phyloP scores from a whole-genome alignment of 2,797 vertebrate species.

The Anas georgica region DNA sequence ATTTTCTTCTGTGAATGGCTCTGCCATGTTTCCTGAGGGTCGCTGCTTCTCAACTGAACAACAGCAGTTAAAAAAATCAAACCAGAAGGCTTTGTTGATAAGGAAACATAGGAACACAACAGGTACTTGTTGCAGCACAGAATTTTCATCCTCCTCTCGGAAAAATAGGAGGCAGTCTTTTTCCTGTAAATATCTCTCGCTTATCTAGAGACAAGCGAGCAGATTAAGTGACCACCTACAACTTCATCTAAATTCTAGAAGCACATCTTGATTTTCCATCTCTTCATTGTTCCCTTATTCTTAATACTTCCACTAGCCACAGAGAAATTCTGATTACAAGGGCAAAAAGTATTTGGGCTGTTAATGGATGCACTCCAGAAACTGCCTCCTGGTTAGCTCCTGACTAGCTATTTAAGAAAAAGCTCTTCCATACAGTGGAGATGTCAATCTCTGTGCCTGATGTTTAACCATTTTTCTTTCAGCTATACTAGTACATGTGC shows the following conservation, averaged over 20 bases:
- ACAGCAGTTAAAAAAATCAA: not conserved
- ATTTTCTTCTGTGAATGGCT: not conserved
- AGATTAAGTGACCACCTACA: not conserved
- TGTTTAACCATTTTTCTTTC: not conserved
- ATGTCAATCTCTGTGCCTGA: not conserved
- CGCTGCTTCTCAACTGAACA: constrained; percentile 23
- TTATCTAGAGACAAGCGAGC: not conserved
- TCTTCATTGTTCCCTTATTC: not conserved
- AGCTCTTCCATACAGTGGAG: not conserved
- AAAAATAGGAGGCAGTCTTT: not conserved
- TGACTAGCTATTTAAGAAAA: not conserved
- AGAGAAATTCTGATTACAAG: not conserved
- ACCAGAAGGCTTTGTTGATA: not conserved
- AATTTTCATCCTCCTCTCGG: not conserved
- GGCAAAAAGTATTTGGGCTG: not conserved
- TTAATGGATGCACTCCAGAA: not conserved
- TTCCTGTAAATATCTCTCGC: no score
- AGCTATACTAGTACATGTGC: not conserved
- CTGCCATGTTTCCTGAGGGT: not conserved
- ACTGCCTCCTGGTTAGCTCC: not conserved
- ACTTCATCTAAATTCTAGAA: not conserved
- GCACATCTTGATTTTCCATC: not conserved
- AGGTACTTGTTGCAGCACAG: not conserved
- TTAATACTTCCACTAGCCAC: not conserved
- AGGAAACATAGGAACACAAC: not conserved